A percentile compares a stretch with the other conserved stretches of the same genome.
These are phyloP conservation scores for Oasisia sp. DNA, from an alignment of 2,888 invertebrate species.

Conservation along the genomic window DNA sequence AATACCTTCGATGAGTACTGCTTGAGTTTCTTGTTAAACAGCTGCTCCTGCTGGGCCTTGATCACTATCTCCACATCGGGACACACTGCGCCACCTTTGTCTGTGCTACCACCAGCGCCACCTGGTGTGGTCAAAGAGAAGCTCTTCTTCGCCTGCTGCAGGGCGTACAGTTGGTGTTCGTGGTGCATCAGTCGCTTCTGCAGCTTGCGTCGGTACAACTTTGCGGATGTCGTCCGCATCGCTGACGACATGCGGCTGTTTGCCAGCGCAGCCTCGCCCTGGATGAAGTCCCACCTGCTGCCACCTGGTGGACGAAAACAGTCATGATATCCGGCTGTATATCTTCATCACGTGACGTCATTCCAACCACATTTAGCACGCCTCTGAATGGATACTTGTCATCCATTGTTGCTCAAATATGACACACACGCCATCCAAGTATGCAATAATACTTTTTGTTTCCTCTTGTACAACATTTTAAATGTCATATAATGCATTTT, in stretches of 20 bases:
- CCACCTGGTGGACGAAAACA: not conserved
- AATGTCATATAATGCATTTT: too few species aligned
- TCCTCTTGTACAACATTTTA: not conserved
- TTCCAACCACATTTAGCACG: not conserved
- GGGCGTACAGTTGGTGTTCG: conserved; percentile 75
- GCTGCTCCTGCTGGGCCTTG: conserved; percentile 71
- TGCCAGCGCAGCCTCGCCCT: conserved; percentile 76
- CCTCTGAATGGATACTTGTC: not conserved
- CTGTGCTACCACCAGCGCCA: not conserved
- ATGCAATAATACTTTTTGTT: not conserved
- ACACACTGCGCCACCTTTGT: conserved; percentile 3
- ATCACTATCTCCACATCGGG: conserved; percentile 31
- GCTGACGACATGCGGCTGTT: conserved; percentile 45
- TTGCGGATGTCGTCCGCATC: conserved; percentile 32
- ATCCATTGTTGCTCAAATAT: not conserved
- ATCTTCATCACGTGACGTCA: not conserved
- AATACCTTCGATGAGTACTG: conserved; percentile 71
- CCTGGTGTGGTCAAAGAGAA: conserved; percentile 34
- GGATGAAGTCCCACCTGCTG: conserved; percentile 88
- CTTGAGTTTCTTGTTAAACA: conserved; percentile 72
- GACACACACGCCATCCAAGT: not conserved
- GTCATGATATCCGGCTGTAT: not conserved
- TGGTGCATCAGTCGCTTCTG: conserved; percentile 79
- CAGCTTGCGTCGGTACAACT: conserved; percentile 65
- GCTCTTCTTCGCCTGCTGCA: conserved; percentile 70